Evolutionary conservation across 2,888 invertebrate species (phyloP).

Genomic region (Leptopterna dolabrata): DNA sequence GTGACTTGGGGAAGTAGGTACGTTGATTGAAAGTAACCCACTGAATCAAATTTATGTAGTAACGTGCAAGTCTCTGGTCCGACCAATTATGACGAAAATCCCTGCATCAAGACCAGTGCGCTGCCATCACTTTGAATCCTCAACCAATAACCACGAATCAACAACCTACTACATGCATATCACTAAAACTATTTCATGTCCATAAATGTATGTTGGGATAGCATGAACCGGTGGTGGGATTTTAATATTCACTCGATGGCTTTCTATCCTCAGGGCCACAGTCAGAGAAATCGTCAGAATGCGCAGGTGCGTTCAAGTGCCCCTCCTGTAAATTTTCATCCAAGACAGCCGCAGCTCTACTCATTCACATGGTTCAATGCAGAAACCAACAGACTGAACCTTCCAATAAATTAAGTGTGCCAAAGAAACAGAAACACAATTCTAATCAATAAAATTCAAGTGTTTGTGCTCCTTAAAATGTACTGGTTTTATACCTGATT

Average conservation of each 20-base stretch:
- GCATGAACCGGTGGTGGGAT: neutral
- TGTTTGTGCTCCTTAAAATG: neutral
- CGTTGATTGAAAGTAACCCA: too few relatives aligned
- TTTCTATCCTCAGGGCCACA: neutral
- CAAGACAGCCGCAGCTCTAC: conserved; percentile 25
- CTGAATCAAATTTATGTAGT: too few relatives aligned
- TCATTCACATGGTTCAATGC: conserved; percentile 38
- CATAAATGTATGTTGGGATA: neutral
- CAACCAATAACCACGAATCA: too few relatives aligned
- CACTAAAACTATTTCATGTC: too few relatives aligned
- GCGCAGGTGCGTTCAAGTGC: conserved; percentile 21
- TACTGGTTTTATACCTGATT: neutral
- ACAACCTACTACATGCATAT: too few relatives aligned
- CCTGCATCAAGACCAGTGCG: too few relatives aligned
- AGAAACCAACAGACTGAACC: conserved; percentile 13
- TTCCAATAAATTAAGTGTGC: neutral
- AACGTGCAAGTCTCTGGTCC: too few relatives aligned
- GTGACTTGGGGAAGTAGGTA: too few relatives aligned
- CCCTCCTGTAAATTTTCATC: conserved; percentile 44
- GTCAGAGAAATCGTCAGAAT: neutral
- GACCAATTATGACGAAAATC: too few relatives aligned
- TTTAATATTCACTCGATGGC: neutral
- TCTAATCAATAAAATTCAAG: neutral
- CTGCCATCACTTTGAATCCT: too few relatives aligned
- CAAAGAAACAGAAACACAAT: conserved; percentile 10